These are phyloP conservation scores for Ochotona curzoniae DNA, from an alignment of 2,113 vertebrate genomes.

Conservation along the genomic window DNA sequence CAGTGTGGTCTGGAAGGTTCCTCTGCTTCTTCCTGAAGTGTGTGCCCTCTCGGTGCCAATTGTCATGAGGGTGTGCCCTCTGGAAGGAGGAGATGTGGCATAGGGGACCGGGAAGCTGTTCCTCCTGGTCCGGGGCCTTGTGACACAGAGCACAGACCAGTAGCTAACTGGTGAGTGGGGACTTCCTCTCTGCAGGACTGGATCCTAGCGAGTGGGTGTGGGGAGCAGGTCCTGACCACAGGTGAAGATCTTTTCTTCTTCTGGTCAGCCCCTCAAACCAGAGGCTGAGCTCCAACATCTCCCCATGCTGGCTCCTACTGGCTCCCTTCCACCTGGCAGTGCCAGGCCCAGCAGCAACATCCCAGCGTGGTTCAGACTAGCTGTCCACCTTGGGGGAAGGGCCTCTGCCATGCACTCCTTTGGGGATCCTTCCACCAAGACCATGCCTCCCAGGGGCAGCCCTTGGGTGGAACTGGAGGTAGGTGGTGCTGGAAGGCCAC, in stretches of 20 bases:
- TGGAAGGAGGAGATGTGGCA: not conserved
- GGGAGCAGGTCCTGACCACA: not conserved
- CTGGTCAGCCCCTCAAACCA: not conserved
- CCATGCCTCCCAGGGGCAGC: not conserved
- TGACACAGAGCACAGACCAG: too few relatives aligned
- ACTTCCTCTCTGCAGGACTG: not conserved
- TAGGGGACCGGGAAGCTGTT: not conserved
- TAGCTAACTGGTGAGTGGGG: fast-evolving
- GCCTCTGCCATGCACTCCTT: too few relatives aligned
- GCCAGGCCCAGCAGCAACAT: fast-evolving
- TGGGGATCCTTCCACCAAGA: too few relatives aligned
- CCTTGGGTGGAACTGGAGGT: not conserved
- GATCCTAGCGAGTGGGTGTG: too few relatives aligned
- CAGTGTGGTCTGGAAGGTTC: not conserved
- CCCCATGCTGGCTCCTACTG: too few relatives aligned
- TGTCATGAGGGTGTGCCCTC: fast-evolving
- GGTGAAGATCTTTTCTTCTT: not conserved
- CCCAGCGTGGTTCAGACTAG: not conserved
- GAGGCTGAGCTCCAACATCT: not conserved
- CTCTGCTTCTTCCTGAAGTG: not conserved
- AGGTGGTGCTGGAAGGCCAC: not conserved
- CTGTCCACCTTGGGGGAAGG: fast-evolving
- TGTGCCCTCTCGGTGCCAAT: not conserved
- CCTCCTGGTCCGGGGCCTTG: fast-evolving
- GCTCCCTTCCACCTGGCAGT: not conserved